These are phyloP conservation scores for Bombus superbus DNA, from an alignment of 1,140 invertebrate genomes.

Conservation along the genomic window DNA sequence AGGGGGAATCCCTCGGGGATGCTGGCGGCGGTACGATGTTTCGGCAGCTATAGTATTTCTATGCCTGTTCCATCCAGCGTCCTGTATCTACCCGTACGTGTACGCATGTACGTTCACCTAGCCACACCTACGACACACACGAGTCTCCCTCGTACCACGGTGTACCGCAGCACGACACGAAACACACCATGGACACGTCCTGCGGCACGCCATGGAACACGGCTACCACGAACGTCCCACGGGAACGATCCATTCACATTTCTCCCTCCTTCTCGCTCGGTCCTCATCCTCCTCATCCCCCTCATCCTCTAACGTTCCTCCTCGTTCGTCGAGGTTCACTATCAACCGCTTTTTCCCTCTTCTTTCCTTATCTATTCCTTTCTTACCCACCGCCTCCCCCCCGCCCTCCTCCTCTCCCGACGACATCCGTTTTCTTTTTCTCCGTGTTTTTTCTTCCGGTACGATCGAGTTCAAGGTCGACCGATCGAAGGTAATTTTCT, in stretches of 20 bases:
- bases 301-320: not conserved
- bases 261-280: not conserved
- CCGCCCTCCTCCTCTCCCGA: not conserved
- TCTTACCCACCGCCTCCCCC: no score
- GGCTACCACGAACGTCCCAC: constrained; percentile 60
- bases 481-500: constrained; percentile 68
- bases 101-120: constrained; percentile 19
- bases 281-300: not conserved
- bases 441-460: constrained; percentile 15
- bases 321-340: not conserved
- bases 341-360: not conserved
- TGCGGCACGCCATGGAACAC: constrained; percentile 69
- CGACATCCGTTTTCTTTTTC: not conserved
- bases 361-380: constrained; percentile 12
- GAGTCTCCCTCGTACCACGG: constrained; percentile 37
- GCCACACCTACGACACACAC: constrained; percentile 37
- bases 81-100: not conserved
- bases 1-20: constrained; percentile 57
- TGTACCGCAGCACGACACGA: constrained; percentile 63
- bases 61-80: constrained; percentile 29
- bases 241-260: constrained; percentile 66
- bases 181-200: constrained; percentile 69
- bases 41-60: constrained; percentile 49
- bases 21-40: not conserved
- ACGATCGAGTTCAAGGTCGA: constrained; percentile 63